These are phyloP conservation scores for Lipotes vexillifer DNA, from an alignment of 2,113 vertebrate species.

Conservation along the genomic window DNA sequence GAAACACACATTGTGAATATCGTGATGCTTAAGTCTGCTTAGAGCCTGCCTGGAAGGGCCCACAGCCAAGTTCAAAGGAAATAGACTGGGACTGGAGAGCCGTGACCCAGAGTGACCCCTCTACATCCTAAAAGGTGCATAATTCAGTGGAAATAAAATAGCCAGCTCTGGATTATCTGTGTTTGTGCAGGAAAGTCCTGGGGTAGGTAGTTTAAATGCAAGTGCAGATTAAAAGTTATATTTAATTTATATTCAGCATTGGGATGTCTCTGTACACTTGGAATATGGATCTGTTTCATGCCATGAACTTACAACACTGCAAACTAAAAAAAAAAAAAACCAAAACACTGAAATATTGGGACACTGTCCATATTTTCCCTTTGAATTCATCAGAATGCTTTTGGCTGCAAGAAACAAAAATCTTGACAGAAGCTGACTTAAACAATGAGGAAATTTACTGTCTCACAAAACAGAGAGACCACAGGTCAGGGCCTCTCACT, in stretches of 20 bases:
- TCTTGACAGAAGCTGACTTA: neutral
- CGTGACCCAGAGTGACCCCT: neutral
- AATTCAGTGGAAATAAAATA: neutral
- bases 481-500: neutral
- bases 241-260: neutral
- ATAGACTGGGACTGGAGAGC: neutral
- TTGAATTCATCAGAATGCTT: neutral
- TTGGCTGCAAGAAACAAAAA: neutral
- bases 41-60: neutral
- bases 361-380: neutral
- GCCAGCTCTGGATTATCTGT: neutral
- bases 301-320: neutral
- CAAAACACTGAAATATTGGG: neutral
- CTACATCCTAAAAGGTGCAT: neutral
- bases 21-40: neutral
- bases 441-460: neutral
- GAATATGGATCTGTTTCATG: conserved; percentile 11
- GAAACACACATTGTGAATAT: neutral
- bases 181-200: neutral
- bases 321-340: neutral
- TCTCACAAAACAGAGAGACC: neutral
- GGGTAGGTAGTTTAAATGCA: neutral
- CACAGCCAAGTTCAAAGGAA: neutral
- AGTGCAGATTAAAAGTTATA: neutral
- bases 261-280: neutral